Percentiles rank a stretch among this genome's conserved stretches.
These are phyloP conservation scores for Cantharis rufa DNA, from an alignment of 2,888 invertebrate genomes.

Conservation along the genomic window DNA sequence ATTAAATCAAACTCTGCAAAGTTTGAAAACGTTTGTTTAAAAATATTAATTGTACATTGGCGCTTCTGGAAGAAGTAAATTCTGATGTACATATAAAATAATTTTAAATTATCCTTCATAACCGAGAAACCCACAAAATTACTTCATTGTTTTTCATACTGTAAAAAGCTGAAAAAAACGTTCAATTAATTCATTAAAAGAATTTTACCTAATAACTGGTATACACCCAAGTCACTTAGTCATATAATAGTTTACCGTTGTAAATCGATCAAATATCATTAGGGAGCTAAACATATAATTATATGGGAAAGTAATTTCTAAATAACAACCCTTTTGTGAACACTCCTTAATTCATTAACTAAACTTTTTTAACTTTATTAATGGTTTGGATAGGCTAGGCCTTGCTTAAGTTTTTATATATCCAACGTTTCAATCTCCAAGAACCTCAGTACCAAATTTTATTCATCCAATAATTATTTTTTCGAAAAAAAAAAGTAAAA, in stretches of 20 bases:
- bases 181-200: conserved; percentile 24
- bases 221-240: conserved; percentile 28
- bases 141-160: not conserved
- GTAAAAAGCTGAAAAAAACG: not conserved
- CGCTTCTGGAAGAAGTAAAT: not conserved
- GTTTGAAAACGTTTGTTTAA: not conserved
- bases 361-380: not conserved
- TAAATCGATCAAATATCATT: conserved; percentile 34
- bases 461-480: not conserved
- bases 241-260: conserved; percentile 16
- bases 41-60: not conserved
- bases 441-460: not conserved
- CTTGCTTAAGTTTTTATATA: not conserved
- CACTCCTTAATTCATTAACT: conserved; percentile 26
- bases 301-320: conserved; percentile 29
- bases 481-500: too few species aligned
- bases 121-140: not conserved
- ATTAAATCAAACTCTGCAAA: not conserved
- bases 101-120: not conserved
- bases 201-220: conserved; percentile 18
- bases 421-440: not conserved
- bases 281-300: conserved; percentile 32
- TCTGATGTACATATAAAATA: not conserved
- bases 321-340: conserved; percentile 33
- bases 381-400: not conserved